Evolutionary conservation across 2,113 vertebrate species (phyloP), one percentile per base, ranked within the genome.

Genomic region (Ursus arctos): DNA sequence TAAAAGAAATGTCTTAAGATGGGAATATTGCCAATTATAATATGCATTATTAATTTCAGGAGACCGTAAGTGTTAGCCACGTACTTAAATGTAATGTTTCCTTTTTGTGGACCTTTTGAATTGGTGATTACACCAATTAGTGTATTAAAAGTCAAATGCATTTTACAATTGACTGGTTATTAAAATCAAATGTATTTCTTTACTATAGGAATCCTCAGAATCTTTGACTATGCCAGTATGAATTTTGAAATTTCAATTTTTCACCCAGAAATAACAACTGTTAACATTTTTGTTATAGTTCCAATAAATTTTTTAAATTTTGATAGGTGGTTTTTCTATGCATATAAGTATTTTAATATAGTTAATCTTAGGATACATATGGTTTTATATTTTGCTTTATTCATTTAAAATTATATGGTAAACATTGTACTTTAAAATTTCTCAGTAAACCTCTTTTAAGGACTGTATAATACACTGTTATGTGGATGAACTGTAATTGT

Each of bases 241-340:
- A 65, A 81, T 89, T 84, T 3, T 86, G 26, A 92, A 76, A 71
- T 89, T 81, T 57, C 40, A 87, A 0, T 82, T 83, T 82, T 86
- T 95, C 57, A 93, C 11, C 31, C n/a, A 87, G 59, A 90, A 81
- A 79, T 88, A 47, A 76, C 12, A 89, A 33, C 36, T 59, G 4
- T 88, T 97, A 92, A 61, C n/a, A 92, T 81, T 94, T 94, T 88
- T 88, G 14, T 89, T 91, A 51, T 69, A 89, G 22, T 95, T 94
- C 43, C 33, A 69, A 6, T 14, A 82, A 21, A 51, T 88, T 79
- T 88, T 80, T 88, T 16, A 61, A 53, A 49, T 59, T 59, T 74
- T 92, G 47, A n/a, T 43, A 63, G 16, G 15, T 83, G 59, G 79
- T 87, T 87, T 57, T 84, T 67, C 6, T 94, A 10, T 79, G 33